Evolutionary conservation across 2,113 vertebrate genomes (phyloP).

Genomic region (Sylvilagus bachmani): DNA sequence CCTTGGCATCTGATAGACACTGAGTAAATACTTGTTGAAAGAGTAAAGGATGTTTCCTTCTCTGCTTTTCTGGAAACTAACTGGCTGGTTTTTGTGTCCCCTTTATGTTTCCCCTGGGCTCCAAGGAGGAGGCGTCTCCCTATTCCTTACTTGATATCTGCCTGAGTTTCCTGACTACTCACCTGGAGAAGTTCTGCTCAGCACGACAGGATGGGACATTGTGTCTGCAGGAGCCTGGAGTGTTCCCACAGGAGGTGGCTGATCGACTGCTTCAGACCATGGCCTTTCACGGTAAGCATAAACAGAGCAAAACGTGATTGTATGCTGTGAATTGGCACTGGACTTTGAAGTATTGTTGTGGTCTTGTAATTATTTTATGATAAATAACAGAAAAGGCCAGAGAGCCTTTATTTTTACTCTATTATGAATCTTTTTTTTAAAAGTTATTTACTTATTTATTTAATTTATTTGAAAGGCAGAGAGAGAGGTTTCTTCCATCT

Average conservation of each 20-base stretch:
- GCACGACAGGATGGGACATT: constrained; percentile 96
- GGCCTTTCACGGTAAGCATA: constrained; percentile 94
- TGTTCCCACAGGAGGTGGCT: constrained; percentile 98
- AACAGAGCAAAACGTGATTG: background rate
- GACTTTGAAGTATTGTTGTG: constrained; percentile 24
- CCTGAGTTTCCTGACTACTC: constrained; percentile 95
- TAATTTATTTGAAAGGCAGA: background rate
- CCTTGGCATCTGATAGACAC: background rate
- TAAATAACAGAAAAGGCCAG: constrained; percentile 29
- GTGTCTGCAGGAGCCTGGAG: constrained; percentile 95
- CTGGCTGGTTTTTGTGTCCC: constrained; percentile 63
- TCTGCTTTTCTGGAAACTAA: constrained; percentile 62
- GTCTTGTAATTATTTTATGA: constrained; percentile 59
- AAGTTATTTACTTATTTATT: background rate
- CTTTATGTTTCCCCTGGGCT: constrained; percentile 65
- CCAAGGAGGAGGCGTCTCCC: constrained; percentile 96
- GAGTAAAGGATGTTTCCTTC: constrained; percentile 40
- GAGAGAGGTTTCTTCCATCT: too few relatives aligned
- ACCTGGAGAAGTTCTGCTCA: constrained; percentile 95
- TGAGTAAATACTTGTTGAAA: constrained; percentile 18
- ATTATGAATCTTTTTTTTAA: background rate
- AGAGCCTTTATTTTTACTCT: constrained; percentile 41
- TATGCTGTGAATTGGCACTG: constrained; percentile 38
- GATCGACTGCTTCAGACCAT: constrained; percentile 97
- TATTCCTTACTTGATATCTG: constrained; percentile 96